Conservation (phyloP, 2,888 invertebrate genomes). For the Alitta virens region DNA sequence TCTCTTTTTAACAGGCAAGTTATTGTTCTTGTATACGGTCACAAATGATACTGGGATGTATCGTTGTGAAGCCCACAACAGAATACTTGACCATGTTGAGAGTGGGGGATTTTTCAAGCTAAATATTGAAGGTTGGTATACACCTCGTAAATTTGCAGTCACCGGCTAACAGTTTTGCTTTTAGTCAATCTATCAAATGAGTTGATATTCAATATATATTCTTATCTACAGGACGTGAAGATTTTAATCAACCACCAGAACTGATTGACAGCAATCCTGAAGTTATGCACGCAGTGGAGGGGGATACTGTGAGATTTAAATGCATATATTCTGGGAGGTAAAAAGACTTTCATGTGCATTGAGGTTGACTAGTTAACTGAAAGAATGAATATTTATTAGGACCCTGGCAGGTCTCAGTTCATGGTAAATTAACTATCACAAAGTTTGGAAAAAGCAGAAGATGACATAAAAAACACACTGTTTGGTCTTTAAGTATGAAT, state of each 20-base stretch:
- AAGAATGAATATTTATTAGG: too few species aligned
- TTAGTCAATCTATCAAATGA: too few species aligned
- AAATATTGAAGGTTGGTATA: slow-evolving; percentile 4
- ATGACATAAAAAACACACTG: too few species aligned
- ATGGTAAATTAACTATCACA: too few species aligned
- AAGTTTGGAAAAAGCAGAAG: too few species aligned
- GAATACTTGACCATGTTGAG: slow-evolving; percentile 3
- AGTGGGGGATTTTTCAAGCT: background rate
- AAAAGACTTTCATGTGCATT: too few species aligned
- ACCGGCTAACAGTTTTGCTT: too few species aligned
- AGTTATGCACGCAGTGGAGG: background rate
- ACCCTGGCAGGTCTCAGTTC: too few species aligned
- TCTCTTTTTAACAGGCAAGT: slow-evolving; percentile 6
- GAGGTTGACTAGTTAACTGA: too few species aligned
- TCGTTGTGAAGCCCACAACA: slow-evolving; percentile 18
- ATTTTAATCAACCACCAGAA: background rate
- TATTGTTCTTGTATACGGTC: slow-evolving; percentile 16
- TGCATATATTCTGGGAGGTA: slow-evolving; percentile 14
- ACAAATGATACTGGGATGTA: slow-evolving; percentile 15
- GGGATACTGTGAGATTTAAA: background rate
- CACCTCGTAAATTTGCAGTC: too few species aligned
- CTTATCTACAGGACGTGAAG: background rate
- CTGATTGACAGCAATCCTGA: slow-evolving; percentile 2
- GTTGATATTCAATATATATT: too few species aligned
- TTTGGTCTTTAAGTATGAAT: too few species aligned